These are phyloP conservation scores for Herpetotheres cachinnans DNA, from an alignment of 2,113 vertebrate species.

Conservation along the genomic window DNA sequence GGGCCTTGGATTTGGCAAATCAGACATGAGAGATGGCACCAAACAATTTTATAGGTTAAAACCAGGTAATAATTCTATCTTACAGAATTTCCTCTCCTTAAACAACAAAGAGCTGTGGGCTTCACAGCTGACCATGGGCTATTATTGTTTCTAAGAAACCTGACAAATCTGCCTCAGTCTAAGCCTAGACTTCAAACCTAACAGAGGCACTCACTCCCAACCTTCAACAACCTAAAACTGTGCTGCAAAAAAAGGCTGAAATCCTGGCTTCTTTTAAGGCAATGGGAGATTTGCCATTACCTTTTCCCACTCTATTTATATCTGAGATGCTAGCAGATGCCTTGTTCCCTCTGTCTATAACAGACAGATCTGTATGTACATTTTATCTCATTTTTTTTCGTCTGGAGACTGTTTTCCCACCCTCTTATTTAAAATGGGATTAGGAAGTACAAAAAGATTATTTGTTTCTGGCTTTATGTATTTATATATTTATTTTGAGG, in stretches of 20 bases:
- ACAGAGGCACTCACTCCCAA: background rate
- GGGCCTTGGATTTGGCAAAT: background rate
- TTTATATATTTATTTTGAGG: background rate
- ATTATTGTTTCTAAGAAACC: background rate
- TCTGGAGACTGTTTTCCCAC: background rate
- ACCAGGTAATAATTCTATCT: background rate
- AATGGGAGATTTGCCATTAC: constrained; percentile 62
- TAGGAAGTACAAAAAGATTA: background rate
- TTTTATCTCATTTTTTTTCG: background rate
- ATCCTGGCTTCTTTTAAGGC: constrained; percentile 46
- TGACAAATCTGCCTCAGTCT: background rate
- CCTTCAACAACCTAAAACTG: background rate
- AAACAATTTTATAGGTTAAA: background rate
- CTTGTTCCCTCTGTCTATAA: constrained; percentile 49
- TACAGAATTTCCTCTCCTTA: background rate
- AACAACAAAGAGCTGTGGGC: background rate
- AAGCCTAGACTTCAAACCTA: background rate
- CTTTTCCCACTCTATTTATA: constrained; percentile 65
- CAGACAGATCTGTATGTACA: constrained; percentile 21
- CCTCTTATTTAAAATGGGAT: background rate
- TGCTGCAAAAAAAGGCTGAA: constrained; percentile 34
- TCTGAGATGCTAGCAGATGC: constrained; percentile 37
- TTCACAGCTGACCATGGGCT: background rate
- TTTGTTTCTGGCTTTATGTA: background rate
- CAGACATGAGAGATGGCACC: background rate